A percentile compares a stretch with the other conserved stretches of the same genome.
Evolutionary conservation across 2,888 invertebrate species (phyloP).

Genomic region (Salpingus planirostris): DNA sequence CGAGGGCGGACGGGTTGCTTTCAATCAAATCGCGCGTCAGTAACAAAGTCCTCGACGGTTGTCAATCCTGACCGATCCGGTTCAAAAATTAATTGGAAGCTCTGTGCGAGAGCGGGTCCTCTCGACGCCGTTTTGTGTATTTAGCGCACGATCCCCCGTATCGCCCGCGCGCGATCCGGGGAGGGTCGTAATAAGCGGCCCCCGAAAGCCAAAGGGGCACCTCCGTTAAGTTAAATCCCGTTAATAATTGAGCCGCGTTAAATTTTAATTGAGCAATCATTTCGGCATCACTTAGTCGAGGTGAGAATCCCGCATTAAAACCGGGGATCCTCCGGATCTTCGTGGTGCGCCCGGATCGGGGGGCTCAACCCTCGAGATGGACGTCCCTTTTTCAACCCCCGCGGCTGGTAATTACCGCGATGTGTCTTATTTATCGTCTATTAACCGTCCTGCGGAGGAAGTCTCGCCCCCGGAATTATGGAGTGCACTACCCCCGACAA

Average conservation of each 20-base stretch:
- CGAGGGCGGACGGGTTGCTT: no score
- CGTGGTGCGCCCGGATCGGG: no score
- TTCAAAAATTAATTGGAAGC: no score
- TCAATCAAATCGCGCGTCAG: no score
- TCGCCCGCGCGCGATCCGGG: constrained; percentile 14
- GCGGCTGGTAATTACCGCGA: constrained; percentile 6
- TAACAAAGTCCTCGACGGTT: no score
- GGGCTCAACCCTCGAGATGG: no score
- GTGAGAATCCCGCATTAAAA: constrained; percentile 9
- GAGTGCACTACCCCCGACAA: constrained; percentile 10
- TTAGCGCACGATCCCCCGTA: constrained; percentile 16
- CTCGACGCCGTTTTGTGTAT: no score
- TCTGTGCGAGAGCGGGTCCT: no score
- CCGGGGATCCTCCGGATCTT: no score
- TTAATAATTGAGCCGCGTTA: constrained; percentile 21
- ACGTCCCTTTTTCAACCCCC: constrained; percentile 1
- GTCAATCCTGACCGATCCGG: no score
- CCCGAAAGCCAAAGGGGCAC: no score
- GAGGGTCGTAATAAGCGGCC: no score
- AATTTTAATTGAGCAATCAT: constrained; percentile 22
- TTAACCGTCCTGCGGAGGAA: constrained; percentile 12
- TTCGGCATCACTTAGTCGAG: constrained; percentile 10
- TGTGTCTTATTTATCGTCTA: constrained; percentile 12
- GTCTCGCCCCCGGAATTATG: constrained; percentile 9
- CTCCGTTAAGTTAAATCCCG: constrained; percentile 16